Base-by-base conservation (phyloP, 2,888 invertebrate species). In the Caenorhabditis sinica region DNA sequence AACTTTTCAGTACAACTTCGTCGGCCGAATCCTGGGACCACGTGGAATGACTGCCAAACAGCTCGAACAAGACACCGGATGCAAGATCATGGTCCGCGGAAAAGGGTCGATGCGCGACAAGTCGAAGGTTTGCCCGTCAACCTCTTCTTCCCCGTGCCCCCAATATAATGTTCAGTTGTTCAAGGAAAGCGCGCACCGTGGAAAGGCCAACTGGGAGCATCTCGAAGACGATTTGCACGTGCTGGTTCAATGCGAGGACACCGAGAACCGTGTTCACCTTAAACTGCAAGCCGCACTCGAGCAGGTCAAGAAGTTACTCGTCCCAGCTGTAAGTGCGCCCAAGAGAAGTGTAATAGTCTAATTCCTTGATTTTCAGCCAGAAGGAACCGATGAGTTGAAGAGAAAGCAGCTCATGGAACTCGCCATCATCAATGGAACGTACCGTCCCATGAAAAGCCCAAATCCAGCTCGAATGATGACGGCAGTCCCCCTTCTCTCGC, bases 41-140 rank as follows among this genome's bases (percentile, higher is more conserved):
- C 95, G 99, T 92, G 99, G 99, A 91, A 99, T 99, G 98, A 99
- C 99, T 90, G 98, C 99, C 75, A 99, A 99, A 94, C 98, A 99
- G 95, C 94, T 99, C 94, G 99, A 99, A 94, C 97, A 98, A 94
- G 98, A 98, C 95, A 99, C 98, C 93, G 98, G 98, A 92, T 99
- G 99, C 95, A 99, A 99, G 95, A 98, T 99, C 93, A 99, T 99
- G 99, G 98, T 99, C 93, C 95, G 99, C 95, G 98, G 99, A 93
- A 97, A 97, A 94, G 89, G 89, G 23, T 89, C 89, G 13, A 89
- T 89, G 89, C 82, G 89, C 23, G 89, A 89, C 63, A 87, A 87
- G 68, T 83, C 83, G 15, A 89, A 86, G 87, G 83, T 83, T 76
- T n/a, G 53, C 3, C 13, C 23, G 17, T 15, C 15, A 13, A 23